Evolutionary conservation across 2,888 invertebrate species (phyloP).

Genomic region (Baccha elongata): DNA sequence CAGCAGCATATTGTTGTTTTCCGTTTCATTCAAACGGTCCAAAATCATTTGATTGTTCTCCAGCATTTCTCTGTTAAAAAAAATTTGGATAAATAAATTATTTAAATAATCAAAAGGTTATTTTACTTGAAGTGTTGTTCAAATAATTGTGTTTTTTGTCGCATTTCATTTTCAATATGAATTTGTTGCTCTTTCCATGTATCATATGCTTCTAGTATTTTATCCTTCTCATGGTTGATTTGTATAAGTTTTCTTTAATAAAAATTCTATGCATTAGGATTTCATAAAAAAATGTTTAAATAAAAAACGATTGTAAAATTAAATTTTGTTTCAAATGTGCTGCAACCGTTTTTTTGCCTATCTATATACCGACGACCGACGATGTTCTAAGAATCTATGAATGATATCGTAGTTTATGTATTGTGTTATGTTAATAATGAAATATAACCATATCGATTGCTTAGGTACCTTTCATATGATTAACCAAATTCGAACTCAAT

Average conservation of each 20-base stretch:
- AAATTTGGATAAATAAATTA: neutral
- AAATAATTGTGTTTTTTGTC: slow-evolving; percentile 74
- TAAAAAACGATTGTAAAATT: too few relatives aligned
- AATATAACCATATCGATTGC: too few relatives aligned
- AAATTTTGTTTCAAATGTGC: too few relatives aligned
- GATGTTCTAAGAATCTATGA: too few relatives aligned
- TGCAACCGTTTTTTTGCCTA: too few relatives aligned
- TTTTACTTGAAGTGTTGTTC: slow-evolving; percentile 76
- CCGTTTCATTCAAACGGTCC: slow-evolving; percentile 63
- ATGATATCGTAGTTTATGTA: too few relatives aligned
- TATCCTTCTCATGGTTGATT: slow-evolving; percentile 43
- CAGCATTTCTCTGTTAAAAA: slow-evolving; percentile 57
- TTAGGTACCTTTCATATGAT: too few relatives aligned
- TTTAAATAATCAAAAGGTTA: neutral
- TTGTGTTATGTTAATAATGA: too few relatives aligned
- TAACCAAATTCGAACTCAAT: too few relatives aligned
- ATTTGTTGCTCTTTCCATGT: slow-evolving; percentile 79
- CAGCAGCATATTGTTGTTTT: slow-evolving; percentile 75
- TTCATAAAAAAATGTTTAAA: too few relatives aligned
- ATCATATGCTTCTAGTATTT: slow-evolving; percentile 31
- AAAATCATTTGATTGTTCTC: slow-evolving; percentile 75
- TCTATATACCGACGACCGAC: too few relatives aligned
- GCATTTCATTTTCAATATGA: slow-evolving; percentile 76
- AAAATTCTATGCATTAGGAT: neutral
- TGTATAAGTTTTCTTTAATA: slow-evolving; percentile 43